Percentiles rank a stretch among this genome's conserved stretches.
Conservation (phyloP, 2,888 invertebrate species). For the Acanthopleura granulata region DNA sequence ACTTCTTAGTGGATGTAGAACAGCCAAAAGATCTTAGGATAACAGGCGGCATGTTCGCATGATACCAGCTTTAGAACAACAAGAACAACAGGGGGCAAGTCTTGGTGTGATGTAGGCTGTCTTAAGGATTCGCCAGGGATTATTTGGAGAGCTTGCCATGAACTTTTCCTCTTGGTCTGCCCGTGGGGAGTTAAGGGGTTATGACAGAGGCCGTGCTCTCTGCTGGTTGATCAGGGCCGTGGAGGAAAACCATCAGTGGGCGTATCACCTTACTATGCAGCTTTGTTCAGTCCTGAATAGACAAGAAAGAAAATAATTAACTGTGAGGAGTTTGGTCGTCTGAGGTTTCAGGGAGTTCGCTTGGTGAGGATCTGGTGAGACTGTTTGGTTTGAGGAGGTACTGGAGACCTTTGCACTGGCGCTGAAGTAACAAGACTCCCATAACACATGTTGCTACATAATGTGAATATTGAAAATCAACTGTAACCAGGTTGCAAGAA, state of each 20-base stretch:
- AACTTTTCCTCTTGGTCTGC: background rate
- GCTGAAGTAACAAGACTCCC: too few relatives aligned
- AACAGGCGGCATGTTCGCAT: background rate
- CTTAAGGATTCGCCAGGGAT: background rate
- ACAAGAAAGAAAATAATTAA: background rate
- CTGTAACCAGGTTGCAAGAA: too few relatives aligned
- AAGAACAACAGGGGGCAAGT: background rate
- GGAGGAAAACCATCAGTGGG: background rate
- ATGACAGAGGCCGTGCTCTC: too few relatives aligned
- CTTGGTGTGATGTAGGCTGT: background rate
- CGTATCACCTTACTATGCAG: background rate
- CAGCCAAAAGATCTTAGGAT: background rate
- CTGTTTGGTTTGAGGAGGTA: too few relatives aligned
- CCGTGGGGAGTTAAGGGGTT: background rate
- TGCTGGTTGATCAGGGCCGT: too few relatives aligned
- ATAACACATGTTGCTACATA: too few relatives aligned
- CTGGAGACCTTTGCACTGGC: too few relatives aligned
- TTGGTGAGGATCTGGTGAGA: too few relatives aligned
- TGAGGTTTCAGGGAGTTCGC: too few relatives aligned
- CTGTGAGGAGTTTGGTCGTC: background rate
- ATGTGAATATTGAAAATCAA: too few relatives aligned
- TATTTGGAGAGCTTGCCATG: constrained; percentile 2
- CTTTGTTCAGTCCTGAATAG: background rate
- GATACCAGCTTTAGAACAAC: constrained; percentile 4
- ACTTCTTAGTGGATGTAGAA: background rate